phyloP scores from a whole-genome alignment of 2,797 vertebrate genomes.

The Euthynnus affinis region DNA sequence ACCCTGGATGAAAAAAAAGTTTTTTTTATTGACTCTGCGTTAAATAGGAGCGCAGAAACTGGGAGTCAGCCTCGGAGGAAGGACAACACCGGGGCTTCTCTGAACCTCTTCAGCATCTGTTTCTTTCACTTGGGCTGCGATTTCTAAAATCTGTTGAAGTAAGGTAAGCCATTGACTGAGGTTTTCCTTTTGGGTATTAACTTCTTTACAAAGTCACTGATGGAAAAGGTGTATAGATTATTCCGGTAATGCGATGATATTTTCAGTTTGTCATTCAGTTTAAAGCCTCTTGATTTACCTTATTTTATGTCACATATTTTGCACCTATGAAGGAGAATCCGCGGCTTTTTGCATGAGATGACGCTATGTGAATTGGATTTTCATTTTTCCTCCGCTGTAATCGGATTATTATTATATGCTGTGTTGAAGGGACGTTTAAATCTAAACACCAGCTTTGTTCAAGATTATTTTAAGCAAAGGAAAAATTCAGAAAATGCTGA shows the following conservation, averaged over 20 bases:
- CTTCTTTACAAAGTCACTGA: conserved; percentile 12
- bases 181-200: not conserved
- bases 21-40: conserved; percentile 49
- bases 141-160: conserved; percentile 29
- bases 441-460: not conserved
- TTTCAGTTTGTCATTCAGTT: conserved; percentile 6
- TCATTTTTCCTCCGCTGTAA: not conserved
- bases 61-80: conserved; percentile 64
- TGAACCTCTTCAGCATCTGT: conserved; percentile 42
- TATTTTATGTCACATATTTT: not conserved
- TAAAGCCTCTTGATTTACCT: conserved; percentile 6
- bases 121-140: conserved; percentile 34
- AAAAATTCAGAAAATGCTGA: not conserved
- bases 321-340: conserved; percentile 19
- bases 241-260: not conserved
- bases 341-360: conserved; percentile 17
- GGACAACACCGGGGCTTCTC: conserved; percentile 29
- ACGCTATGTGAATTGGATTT: conserved; percentile 34
- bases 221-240: not conserved
- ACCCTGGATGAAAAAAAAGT: conserved; percentile 47
- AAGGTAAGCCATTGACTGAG: conserved; percentile 62
- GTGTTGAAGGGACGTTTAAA: not conserved
- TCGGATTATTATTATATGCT: conserved; percentile 1
- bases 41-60: conserved; percentile 70
- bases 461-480: conserved; percentile 16